phyloP scores from a whole-genome alignment of 2,797 vertebrate genomes.

The Enteromius argenteus region DNA sequence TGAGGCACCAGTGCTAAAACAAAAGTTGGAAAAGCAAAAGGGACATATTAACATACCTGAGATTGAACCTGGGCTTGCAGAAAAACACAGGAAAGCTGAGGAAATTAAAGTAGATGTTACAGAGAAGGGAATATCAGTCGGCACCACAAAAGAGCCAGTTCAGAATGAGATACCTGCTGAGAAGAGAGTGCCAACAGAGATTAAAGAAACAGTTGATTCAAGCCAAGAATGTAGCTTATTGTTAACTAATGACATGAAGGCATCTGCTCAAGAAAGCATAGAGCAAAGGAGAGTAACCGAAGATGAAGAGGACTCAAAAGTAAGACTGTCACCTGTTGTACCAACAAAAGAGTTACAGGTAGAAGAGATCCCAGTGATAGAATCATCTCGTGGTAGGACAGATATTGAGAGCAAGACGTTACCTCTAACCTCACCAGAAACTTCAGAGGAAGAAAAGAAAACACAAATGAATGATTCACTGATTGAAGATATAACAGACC shows the following conservation, averaged over 20 bases:
- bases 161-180: constrained; percentile 18
- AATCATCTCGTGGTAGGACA: neutral
- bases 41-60: neutral
- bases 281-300: constrained; percentile 39
- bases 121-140: neutral
- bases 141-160: constrained; percentile 18
- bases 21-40: constrained; percentile 3
- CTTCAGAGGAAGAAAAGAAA: constrained; percentile 30
- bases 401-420: neutral
- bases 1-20: neutral
- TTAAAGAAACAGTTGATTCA: constrained; percentile 33
- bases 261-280: constrained; percentile 32
- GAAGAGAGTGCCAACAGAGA: neutral
- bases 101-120: constrained; percentile 27
- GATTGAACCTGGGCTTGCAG: constrained; percentile 7
- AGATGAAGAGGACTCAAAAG: constrained; percentile 49
- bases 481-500: constrained; percentile 47
- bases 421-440: constrained; percentile 1
- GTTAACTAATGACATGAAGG: constrained; percentile 5
- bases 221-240: constrained; percentile 22
- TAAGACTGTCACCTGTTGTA: constrained; percentile 38
- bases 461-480: constrained; percentile 39
- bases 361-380: constrained; percentile 12
- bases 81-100: constrained; percentile 17
- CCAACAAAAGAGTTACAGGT: constrained; percentile 25